Evolutionary conservation across 2,797 vertebrate species (phyloP), one percentile per base, ranked within the genome.

Genomic region (Agapornis canus): DNA sequence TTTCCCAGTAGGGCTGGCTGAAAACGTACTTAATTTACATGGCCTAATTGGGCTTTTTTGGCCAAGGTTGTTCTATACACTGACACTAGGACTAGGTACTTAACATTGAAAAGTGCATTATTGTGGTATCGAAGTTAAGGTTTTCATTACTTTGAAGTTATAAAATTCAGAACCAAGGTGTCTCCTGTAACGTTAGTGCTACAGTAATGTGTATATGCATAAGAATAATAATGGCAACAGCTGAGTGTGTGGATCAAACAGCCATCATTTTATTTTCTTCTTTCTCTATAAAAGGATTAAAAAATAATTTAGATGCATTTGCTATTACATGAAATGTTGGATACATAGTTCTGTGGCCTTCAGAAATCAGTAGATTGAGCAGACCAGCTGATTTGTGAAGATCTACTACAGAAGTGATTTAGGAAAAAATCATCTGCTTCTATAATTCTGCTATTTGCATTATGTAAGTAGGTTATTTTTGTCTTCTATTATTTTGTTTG

Each of bases 1-100:
- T 96, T 97, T 94, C 96, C 96, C 92, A 92, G 94, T 97, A 96
- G 85, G 87, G 78, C 94, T 95, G 95, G 95, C 73, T 93, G 92
- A 96, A 95, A 97, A 92, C 0, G 3, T 73, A 49, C 82, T 93
- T 97, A 88, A 96, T 96, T 96, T 96, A 95, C 96, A 96, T 96
- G 91, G 81, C 91, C 91, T 96, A 96, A 97, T 93, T 96, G 94
- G 95, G 87, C 91, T 90, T 95, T 95, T 97, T 96, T 94, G 90
- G 94, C 84, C 85, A 91, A 94, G 91, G 94, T 90, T 94, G 76
- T 91, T 95, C 93, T 89, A 66, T 79, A 76, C 77, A 64, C 63
- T 90, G 85, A 91, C 92, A 97, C 63, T 86, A 95, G 73, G 52
- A 79, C 76, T 91, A 63, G n/a, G 82, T 88, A 84, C 85, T 96